These are phyloP conservation scores for Stenotaenia linearis DNA, from an alignment of 2,888 invertebrate species.

Conservation along the genomic window DNA sequence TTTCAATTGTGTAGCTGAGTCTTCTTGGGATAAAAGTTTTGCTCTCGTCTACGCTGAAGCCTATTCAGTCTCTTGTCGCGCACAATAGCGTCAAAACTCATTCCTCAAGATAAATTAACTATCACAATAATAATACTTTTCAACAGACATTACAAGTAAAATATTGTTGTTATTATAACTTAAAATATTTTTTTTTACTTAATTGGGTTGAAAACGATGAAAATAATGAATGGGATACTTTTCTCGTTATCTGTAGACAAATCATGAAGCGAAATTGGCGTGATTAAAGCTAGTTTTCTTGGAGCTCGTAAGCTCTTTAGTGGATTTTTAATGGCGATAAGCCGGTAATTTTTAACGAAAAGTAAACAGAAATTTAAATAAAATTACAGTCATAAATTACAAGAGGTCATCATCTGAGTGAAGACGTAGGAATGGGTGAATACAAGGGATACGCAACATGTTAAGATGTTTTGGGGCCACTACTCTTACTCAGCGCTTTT, in stretches of 20 bases:
- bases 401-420: neutral
- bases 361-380: neutral
- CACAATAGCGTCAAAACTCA: neutral
- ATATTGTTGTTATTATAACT: neutral
- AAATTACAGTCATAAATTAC: neutral
- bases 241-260: neutral
- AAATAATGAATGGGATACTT: neutral
- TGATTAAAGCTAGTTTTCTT: neutral
- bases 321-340: neutral
- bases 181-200: neutral
- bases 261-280: neutral
- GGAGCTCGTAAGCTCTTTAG: neutral
- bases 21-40: neutral
- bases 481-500: conserved; percentile 28
- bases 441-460: neutral
- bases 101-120: neutral
- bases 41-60: neutral
- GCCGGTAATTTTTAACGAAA: neutral
- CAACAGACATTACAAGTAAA: too few species aligned
- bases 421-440: too few species aligned
- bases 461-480: neutral
- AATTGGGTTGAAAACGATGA: neutral
- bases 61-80: neutral
- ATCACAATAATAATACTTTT: too few species aligned
- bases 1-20: neutral